Conservation (phyloP, 2,888 invertebrate genomes). For the Lepidonotus clava region DNA sequence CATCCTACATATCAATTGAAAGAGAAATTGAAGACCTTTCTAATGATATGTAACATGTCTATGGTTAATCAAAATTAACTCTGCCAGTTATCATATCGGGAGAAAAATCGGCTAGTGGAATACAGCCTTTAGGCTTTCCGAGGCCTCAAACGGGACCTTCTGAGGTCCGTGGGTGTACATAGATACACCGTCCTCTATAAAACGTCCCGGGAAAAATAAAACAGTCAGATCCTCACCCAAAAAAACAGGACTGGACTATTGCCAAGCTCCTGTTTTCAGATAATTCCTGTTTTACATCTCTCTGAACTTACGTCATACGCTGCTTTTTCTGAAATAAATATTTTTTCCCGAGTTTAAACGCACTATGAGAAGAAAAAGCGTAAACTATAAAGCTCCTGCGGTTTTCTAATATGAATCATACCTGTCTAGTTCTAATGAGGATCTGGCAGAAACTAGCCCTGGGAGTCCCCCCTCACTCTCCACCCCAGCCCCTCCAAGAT, state of each 20-base stretch:
- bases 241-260: not conserved
- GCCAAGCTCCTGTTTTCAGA: not conserved
- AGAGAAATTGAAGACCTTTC: too few species aligned
- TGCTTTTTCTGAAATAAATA: not conserved
- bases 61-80: too few species aligned
- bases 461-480: not conserved
- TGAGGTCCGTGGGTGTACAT: too few species aligned
- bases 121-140: too few species aligned
- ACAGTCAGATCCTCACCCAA: too few species aligned
- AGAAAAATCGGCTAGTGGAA: too few species aligned
- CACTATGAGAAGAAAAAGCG: not conserved
- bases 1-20: too few species aligned
- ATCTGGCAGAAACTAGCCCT: not conserved
- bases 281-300: not conserved
- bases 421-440: constrained; percentile 21
- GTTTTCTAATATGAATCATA: constrained; percentile 44
- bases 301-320: not conserved
- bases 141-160: too few species aligned
- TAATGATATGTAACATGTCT: too few species aligned
- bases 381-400: not conserved
- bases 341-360: not conserved
- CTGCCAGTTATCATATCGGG: too few species aligned
- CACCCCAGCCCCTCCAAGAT: not conserved
- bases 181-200: too few species aligned
- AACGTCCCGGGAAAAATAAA: too few species aligned